Evolutionary conservation across 2,888 invertebrate genomes (phyloP).

Genomic region (Microctonus aethiopoides): DNA sequence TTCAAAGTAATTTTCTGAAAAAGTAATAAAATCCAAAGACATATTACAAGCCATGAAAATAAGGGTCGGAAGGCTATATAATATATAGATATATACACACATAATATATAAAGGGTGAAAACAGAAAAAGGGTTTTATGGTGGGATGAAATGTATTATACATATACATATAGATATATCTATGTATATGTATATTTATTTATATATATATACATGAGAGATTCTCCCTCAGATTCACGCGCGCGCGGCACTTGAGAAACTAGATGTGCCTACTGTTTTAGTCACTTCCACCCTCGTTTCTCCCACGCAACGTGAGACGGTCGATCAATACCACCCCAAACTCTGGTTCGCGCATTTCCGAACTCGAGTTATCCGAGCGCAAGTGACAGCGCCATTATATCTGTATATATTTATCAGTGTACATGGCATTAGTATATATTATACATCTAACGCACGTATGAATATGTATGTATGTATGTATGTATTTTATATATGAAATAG

Average conservation of each 20-base stretch:
- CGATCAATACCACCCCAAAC: conserved; percentile 64
- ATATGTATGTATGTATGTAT: neutral
- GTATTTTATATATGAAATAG: too few species aligned
- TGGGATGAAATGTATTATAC: neutral
- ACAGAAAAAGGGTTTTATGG: conserved; percentile 2
- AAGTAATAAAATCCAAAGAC: neutral
- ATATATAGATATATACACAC: neutral
- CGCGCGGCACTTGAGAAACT: conserved; percentile 15
- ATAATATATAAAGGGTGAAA: neutral
- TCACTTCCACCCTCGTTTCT: conserved; percentile 50
- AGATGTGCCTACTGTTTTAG: conserved; percentile 59
- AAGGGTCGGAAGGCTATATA: neutral
- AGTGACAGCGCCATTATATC: neutral
- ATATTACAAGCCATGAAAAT: neutral
- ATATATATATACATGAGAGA: neutral
- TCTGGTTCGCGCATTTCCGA: conserved; percentile 59
- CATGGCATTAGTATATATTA: neutral
- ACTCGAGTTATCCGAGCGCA: conserved; percentile 48
- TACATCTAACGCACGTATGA: too few species aligned
- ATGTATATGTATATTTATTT: too few species aligned
- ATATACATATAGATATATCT: too few species aligned
- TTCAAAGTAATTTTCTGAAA: neutral
- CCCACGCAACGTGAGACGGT: conserved; percentile 43
- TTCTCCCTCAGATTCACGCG: conserved; percentile 6
- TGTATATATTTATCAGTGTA: neutral